Conservation (phyloP, 2,113 vertebrate genomes). For the Taxidea taxus region DNA sequence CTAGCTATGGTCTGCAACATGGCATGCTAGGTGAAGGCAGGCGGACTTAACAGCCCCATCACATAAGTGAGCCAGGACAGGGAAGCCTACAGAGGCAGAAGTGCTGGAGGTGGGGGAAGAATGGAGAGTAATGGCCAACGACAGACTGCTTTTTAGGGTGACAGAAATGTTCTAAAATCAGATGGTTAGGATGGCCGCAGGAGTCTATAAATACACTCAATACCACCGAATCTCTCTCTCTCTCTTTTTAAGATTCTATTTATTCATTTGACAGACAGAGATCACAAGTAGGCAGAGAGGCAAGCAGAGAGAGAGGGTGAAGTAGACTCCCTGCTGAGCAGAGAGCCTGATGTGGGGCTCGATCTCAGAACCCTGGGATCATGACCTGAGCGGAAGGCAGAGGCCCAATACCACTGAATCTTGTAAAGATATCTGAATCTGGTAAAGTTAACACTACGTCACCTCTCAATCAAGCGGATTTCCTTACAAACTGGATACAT, state of each 20-base stretch:
- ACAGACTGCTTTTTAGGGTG: background rate
- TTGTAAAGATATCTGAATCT: background rate
- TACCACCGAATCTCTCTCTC: no score
- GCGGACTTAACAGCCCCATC: accelerated
- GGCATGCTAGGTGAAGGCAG: background rate
- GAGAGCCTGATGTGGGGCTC: no score
- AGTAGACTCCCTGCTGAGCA: no score
- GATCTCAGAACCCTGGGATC: no score
- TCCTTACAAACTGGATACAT: background rate
- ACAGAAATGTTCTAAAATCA: background rate
- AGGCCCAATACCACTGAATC: background rate
- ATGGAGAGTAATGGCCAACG: background rate
- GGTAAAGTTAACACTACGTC: background rate
- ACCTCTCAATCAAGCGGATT: background rate
- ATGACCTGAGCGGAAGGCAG: no score
- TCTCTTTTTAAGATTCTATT: no score
- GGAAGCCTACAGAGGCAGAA: background rate
- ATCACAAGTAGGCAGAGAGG: no score
- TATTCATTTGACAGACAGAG: no score
- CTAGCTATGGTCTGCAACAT: background rate
- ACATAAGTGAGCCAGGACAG: background rate
- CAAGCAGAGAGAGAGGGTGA: no score
- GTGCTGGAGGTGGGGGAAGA: no score
- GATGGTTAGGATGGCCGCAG: background rate
- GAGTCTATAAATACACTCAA: background rate